Percentiles rank a stretch among this genome's conserved stretches.
Evolutionary conservation across 2,113 vertebrate species (phyloP).

Genomic region (Eurystomus gularis): DNA sequence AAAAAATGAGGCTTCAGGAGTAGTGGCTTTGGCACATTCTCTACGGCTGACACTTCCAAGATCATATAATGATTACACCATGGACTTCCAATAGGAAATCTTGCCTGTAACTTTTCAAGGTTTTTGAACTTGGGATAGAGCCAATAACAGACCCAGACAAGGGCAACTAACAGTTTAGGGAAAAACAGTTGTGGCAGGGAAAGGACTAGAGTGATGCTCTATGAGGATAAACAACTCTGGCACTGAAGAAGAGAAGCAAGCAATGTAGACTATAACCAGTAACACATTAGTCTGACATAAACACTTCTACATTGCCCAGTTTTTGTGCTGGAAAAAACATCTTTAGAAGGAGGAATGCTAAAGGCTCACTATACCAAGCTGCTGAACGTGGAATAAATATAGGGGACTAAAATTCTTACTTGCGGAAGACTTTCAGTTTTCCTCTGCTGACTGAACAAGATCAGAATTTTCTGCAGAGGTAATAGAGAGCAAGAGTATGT

Average conservation of each 20-base stretch:
- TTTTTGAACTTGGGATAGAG: neutral
- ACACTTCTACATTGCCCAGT: fast-evolving
- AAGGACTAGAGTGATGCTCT: neutral
- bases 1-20: neutral
- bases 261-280: neutral
- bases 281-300: neutral
- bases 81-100: neutral
- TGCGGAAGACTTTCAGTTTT: neutral
- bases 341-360: neutral
- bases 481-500: neutral
- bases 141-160: neutral
- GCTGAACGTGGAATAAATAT: neutral
- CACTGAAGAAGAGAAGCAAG: neutral
- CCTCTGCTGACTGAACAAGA: neutral
- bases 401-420: neutral
- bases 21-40: neutral
- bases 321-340: neutral
- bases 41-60: neutral
- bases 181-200: neutral
- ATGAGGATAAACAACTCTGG: neutral
- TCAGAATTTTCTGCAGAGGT: neutral
- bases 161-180: neutral
- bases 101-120: neutral
- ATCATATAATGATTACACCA: neutral
- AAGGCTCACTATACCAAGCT: neutral